Percentiles rank a stretch among this genome's conserved stretches.
Evolutionary conservation across 2,888 invertebrate species (phyloP).

Genomic region (Deroplatys truncata): DNA sequence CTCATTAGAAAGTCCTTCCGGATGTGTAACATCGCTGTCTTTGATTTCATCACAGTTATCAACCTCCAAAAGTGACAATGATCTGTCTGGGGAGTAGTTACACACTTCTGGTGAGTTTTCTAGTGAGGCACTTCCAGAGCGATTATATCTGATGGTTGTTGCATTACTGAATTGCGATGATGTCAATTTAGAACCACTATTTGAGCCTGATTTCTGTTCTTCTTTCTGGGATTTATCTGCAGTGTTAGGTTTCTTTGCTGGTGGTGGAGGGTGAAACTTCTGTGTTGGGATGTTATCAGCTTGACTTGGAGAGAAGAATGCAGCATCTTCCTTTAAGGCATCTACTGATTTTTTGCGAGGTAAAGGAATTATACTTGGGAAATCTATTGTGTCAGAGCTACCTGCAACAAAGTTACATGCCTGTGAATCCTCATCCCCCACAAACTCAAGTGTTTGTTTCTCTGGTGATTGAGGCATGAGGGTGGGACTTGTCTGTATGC

Average conservation of each 20-base stretch:
- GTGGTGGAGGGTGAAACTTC: background rate
- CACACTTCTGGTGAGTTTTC: background rate
- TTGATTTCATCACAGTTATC: background rate
- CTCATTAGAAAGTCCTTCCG: background rate
- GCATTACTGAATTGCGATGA: background rate
- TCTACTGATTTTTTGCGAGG: background rate
- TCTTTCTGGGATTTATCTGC: background rate
- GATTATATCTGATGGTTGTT: background rate
- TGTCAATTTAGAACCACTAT: no score
- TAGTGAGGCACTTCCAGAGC: background rate
- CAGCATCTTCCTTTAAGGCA: background rate
- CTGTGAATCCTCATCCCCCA: background rate
- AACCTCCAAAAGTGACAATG: background rate
- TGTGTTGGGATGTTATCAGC: background rate
- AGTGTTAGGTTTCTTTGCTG: background rate
- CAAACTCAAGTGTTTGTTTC: background rate
- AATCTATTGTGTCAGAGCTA: background rate
- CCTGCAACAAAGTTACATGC: background rate
- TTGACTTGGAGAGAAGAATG: background rate
- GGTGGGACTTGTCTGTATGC: background rate
- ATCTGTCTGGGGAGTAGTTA: background rate
- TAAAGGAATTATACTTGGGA: background rate
- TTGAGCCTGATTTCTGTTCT: background rate
- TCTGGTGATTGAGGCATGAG: background rate
- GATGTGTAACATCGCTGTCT: background rate